A percentile compares a stretch with the other conserved stretches of the same genome.
Conservation (phyloP, 2,113 vertebrate genomes). For the Channa argus region DNA sequence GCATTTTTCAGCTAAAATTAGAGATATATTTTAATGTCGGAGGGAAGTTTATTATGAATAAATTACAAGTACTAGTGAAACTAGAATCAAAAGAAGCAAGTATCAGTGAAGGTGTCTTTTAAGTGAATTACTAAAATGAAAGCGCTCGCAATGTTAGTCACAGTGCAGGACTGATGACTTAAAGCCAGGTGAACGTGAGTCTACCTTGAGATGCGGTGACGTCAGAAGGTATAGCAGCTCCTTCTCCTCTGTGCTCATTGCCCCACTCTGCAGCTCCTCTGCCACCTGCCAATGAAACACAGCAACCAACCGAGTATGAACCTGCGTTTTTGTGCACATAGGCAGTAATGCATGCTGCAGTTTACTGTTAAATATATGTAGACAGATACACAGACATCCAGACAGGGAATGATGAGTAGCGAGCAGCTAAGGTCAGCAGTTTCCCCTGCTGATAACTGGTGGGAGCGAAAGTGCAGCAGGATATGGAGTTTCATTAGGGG, state of each 20-base stretch:
- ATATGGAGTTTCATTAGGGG: conserved; percentile 66
- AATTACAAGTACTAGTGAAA: no score
- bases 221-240: conserved; percentile 92
- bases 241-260: conserved; percentile 90
- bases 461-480: conserved; percentile 60
- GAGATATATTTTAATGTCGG: no score
- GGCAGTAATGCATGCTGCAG: background rate
- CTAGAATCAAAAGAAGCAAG: no score
- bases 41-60: no score
- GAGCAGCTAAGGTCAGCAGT: conserved; percentile 70
- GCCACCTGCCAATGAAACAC: conserved; percentile 84
- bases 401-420: conserved; percentile 36
- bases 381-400: conserved; percentile 33
- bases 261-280: conserved; percentile 92
- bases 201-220: conserved; percentile 93
- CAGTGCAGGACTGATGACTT: no score
- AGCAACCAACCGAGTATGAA: background rate
- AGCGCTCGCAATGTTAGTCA: no score
- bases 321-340: background rate
- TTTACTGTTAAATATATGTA: conserved; percentile 14
- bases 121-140: no score
- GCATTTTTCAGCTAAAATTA: no score
- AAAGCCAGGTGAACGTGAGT: background rate
- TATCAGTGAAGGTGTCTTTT: no score
- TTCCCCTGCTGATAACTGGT: conserved; percentile 54